Percentiles rank a stretch among this genome's conserved stretches.
Evolutionary conservation across 1,140 invertebrate genomes (phyloP).

Genomic region (Trichonephila clavata): DNA sequence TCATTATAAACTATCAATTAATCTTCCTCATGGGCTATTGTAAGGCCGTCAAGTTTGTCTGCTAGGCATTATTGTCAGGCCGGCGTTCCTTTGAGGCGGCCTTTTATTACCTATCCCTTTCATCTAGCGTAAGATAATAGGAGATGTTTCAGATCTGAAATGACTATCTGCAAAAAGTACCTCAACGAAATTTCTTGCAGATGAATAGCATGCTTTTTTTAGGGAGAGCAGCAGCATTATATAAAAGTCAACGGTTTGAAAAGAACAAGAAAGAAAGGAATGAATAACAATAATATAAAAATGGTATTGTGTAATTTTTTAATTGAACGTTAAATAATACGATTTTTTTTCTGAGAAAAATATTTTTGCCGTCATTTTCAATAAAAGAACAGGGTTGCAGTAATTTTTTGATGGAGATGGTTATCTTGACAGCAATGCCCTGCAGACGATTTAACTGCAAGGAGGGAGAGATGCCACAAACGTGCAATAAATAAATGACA

Average conservation of each 20-base stretch:
- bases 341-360: neutral
- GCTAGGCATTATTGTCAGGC: neutral
- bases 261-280: neutral
- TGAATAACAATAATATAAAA: neutral
- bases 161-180: neutral
- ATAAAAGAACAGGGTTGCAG: neutral
- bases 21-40: constrained; percentile 69
- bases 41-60: neutral
- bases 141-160: neutral
- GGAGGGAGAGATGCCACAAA: neutral
- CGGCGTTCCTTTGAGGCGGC: neutral
- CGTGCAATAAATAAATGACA: neutral
- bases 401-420: neutral
- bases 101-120: neutral
- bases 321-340: constrained; percentile 29
- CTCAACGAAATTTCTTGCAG: neutral
- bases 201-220: constrained; percentile 20
- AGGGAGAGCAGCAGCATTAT: neutral
- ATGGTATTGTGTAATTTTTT: constrained; percentile 48
- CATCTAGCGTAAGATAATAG: constrained; percentile 1
- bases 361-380: neutral
- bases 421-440: constrained; percentile 42
- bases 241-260: neutral
- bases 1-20: constrained; percentile 66
- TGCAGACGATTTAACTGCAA: neutral